Evolutionary conservation across 2,113 vertebrate species (phyloP).

Genomic region (Gambusia affinis): DNA sequence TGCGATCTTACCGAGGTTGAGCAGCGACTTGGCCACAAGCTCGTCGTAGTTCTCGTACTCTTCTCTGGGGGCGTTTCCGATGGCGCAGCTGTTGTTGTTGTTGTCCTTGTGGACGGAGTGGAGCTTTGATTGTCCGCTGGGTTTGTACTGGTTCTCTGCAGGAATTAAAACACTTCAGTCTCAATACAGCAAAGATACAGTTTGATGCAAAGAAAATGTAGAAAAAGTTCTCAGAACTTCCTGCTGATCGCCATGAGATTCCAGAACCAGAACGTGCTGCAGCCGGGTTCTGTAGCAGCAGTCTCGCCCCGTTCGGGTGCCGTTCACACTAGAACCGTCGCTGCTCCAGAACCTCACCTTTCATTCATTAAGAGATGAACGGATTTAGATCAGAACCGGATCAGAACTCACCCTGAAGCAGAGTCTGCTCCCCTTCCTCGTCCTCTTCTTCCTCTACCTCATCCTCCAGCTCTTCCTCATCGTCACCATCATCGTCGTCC

Average conservation of each 20-base stretch:
- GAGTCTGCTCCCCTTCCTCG: constrained; percentile 67
- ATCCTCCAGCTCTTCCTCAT: constrained; percentile 51
- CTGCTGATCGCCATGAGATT: no score
- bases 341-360: no score
- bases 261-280: no score
- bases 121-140: constrained; percentile 83
- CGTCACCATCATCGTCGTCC: constrained; percentile 60
- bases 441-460: constrained; percentile 7
- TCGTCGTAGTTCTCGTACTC: constrained; percentile 99
- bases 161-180: constrained; percentile 16
- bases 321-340: no score
- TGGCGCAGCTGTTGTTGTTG: constrained; percentile 80
- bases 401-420: constrained; percentile 66
- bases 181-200: not conserved
- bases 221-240: no score
- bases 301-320: no score
- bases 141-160: constrained; percentile 85
- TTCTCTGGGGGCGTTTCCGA: constrained; percentile 60
- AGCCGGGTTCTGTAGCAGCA: no score
- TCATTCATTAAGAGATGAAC: no score
- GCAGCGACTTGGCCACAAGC: constrained; percentile 97
- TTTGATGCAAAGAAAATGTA: no score
- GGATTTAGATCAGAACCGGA: not conserved
- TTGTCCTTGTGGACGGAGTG: constrained; percentile 87
- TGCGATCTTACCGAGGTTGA: constrained; percentile 98